Evolutionary conservation across 2,113 vertebrate species (phyloP).

Genomic region (Notechis scutatus): DNA sequence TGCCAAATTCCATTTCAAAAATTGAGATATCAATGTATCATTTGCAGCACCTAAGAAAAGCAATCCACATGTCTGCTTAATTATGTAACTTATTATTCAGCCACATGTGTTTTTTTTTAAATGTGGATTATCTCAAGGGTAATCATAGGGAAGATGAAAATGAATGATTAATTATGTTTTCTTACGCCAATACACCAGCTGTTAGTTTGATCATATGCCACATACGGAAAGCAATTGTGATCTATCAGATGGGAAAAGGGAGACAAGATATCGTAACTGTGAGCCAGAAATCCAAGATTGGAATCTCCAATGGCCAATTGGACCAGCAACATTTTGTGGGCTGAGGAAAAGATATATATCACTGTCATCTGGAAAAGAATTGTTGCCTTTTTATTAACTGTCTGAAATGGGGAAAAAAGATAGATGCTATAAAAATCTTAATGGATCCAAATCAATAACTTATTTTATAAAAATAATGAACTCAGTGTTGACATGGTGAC

Average conservation of each 20-base stretch:
- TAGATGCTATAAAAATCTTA: neutral
- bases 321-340: slow-evolving; percentile 7
- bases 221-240: slow-evolving; percentile 59
- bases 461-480: neutral
- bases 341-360: neutral
- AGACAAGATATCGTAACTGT: slow-evolving; percentile 29
- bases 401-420: slow-evolving; percentile 36
- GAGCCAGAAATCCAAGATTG: slow-evolving; percentile 40
- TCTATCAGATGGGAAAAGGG: slow-evolving; percentile 52
- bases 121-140: slow-evolving; percentile 49
- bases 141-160: slow-evolving; percentile 44
- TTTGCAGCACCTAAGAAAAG: slow-evolving; percentile 43
- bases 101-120: slow-evolving; percentile 6
- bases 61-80: slow-evolving; percentile 1
- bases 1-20: slow-evolving; percentile 5
- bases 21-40: slow-evolving; percentile 41
- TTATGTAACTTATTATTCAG: slow-evolving; percentile 14
- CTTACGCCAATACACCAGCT: slow-evolving; percentile 57
- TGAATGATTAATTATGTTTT: slow-evolving; percentile 58
- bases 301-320: slow-evolving; percentile 22
- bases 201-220: slow-evolving; percentile 69
- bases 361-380: slow-evolving; percentile 37
- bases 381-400: slow-evolving; percentile 35
- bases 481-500: neutral
- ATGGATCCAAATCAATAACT: neutral